phyloP scores from a whole-genome alignment of 2,888 invertebrate species.

The Lasioglossum villosulum region DNA sequence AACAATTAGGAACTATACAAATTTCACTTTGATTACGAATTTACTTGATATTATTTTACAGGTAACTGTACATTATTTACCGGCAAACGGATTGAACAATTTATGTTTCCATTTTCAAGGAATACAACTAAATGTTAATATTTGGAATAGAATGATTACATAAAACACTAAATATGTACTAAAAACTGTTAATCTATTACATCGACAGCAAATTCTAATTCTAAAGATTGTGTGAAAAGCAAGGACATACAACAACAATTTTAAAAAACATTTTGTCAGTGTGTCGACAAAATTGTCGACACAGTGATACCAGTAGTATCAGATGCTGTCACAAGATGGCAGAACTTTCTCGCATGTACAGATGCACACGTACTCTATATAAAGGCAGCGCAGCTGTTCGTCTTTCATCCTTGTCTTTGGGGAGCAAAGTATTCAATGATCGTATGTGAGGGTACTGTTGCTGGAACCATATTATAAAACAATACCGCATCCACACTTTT shows the following conservation, averaged over 20 bases:
- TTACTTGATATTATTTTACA: background rate
- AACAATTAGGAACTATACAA: background rate
- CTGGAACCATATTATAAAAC: constrained; percentile 88
- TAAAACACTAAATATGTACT: background rate
- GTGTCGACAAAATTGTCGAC: too few relatives aligned
- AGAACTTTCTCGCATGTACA: constrained; percentile 64
- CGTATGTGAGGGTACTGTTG: constrained; percentile 94
- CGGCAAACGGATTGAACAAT: background rate
- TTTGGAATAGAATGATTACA: background rate
- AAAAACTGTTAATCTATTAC: background rate
- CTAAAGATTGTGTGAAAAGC: background rate
- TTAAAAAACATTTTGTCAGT: background rate
- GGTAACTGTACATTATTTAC: background rate
- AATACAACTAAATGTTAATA: background rate
- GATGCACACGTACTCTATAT: constrained; percentile 29
- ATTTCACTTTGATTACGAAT: background rate
- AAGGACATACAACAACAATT: background rate
- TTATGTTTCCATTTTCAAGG: background rate
- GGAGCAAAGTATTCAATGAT: constrained; percentile 95
- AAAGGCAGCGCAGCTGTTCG: rapidly evolving
- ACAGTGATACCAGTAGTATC: background rate
- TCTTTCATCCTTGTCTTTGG: constrained; percentile 90
- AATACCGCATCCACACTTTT: constrained; percentile 86
- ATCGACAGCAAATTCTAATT: background rate
- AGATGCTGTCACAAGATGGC: constrained; percentile 68